phyloP scores from a whole-genome alignment of 2,797 vertebrate species.

The Neosalanx taihuensis region DNA sequence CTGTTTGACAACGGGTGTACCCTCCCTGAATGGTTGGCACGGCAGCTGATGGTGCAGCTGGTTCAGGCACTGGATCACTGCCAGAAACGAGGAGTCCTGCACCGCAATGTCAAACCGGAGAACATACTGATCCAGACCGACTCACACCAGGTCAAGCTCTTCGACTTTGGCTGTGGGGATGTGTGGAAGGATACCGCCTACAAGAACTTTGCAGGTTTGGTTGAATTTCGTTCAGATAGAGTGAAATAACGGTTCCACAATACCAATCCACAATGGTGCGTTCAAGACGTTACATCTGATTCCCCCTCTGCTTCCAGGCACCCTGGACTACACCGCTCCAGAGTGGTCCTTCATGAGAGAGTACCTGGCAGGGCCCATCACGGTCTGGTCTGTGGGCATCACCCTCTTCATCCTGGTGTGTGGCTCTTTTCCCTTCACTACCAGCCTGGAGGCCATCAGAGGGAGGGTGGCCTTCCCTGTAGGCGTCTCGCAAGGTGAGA shows the following conservation, averaged over 20 bases:
- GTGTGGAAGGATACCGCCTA: constrained; percentile 5
- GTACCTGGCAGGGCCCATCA: constrained; percentile 59
- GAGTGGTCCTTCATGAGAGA: constrained; percentile 59
- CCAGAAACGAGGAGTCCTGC: constrained; percentile 12
- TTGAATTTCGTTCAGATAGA: not conserved
- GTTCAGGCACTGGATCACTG: constrained; percentile 26
- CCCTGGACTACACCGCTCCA: constrained; percentile 59
- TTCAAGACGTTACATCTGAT: not conserved
- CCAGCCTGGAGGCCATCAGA: constrained; percentile 52
- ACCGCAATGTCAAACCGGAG: constrained; percentile 28
- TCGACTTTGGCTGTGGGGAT: constrained; percentile 29
- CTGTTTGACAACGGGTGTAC: not conserved
- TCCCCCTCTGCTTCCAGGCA: constrained; percentile 50
- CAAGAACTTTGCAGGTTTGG: constrained; percentile 23
- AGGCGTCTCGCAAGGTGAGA: constrained; percentile 60
- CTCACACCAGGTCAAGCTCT: constrained; percentile 17
- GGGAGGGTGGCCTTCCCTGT: constrained; percentile 45
- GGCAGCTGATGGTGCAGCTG: constrained; percentile 19
- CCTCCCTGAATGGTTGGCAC: constrained; percentile 6
- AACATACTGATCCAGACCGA: constrained; percentile 31
- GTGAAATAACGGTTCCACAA: not conserved
- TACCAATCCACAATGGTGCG: not conserved
- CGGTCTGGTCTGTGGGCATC: constrained; percentile 69
- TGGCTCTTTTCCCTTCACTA: constrained; percentile 60
- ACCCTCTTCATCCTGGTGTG: constrained; percentile 65